Evolutionary conservation across 1,140 invertebrate genomes (phyloP).

Genomic region (Nasonia longicornis): DNA sequence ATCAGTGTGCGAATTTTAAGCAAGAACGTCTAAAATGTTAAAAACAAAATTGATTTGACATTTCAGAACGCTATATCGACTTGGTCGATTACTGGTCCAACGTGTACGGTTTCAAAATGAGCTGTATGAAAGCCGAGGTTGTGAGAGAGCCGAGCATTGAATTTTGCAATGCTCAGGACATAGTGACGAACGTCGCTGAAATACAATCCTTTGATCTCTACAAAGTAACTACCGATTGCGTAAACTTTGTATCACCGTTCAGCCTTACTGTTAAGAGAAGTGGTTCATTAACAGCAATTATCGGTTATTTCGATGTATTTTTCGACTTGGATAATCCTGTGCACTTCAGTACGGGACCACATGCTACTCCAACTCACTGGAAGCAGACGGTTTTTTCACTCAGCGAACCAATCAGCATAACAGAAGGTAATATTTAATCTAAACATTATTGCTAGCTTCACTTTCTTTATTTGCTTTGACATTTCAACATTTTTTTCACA

Average conservation of each 20-base stretch:
- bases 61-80: slow-evolving; percentile 76
- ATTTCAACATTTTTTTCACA: slow-evolving; percentile 57
- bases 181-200: slow-evolving; percentile 80
- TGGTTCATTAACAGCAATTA: slow-evolving; percentile 86
- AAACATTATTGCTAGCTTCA: not conserved
- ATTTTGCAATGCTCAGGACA: slow-evolving; percentile 79
- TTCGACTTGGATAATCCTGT: slow-evolving; percentile 81
- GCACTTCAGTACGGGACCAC: slow-evolving; percentile 81
- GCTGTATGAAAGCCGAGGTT: slow-evolving; percentile 89
- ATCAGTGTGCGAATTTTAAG: slow-evolving; percentile 8
- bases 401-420: slow-evolving; percentile 77
- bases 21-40: slow-evolving; percentile 8
- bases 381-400: slow-evolving; percentile 97
- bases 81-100: slow-evolving; percentile 92
- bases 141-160: slow-evolving; percentile 92
- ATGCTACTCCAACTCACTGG: slow-evolving; percentile 89
- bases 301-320: slow-evolving; percentile 94
- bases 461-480: not conserved
- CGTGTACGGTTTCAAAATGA: slow-evolving; percentile 98
- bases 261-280: slow-evolving; percentile 77
- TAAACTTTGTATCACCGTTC: slow-evolving; percentile 86
- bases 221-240: slow-evolving; percentile 83
- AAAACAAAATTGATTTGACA: slow-evolving; percentile 21
- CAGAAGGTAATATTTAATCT: slow-evolving; percentile 72
- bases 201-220: slow-evolving; percentile 84